phyloP scores from a whole-genome alignment of 2,888 invertebrate species.

The Melinaea marsaeus region DNA sequence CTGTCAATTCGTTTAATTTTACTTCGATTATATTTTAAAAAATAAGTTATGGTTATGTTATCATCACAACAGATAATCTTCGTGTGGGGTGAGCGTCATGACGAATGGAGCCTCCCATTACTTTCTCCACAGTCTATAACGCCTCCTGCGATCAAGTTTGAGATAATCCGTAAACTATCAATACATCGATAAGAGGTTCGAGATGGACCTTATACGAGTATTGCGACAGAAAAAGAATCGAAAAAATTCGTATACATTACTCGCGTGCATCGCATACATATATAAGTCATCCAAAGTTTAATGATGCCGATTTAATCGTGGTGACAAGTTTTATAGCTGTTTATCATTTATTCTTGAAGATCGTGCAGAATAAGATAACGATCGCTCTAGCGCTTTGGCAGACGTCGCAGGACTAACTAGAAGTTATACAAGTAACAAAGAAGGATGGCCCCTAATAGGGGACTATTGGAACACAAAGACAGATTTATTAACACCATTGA shows the following conservation, averaged over 20 bases:
- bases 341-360: slow-evolving; percentile 64
- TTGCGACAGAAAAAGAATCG: slow-evolving; percentile 16
- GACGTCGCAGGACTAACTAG: slow-evolving; percentile 24
- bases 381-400: slow-evolving; percentile 38
- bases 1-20: slow-evolving; percentile 19
- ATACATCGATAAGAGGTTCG: slow-evolving; percentile 39
- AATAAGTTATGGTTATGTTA: slow-evolving; percentile 32
- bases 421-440: slow-evolving; percentile 30
- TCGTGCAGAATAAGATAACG: slow-evolving; percentile 49
- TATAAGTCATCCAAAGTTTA: slow-evolving; percentile 39
- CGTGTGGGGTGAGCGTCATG: slow-evolving; percentile 62
- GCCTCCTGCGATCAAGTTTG: slow-evolving; percentile 56
- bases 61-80: slow-evolving; percentile 47
- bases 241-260: slow-evolving; percentile 15
- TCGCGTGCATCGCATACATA: slow-evolving; percentile 29
- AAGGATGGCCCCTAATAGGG: slow-evolving; percentile 30
- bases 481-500: slow-evolving; percentile 35
- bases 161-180: slow-evolving; percentile 52
- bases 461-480: slow-evolving; percentile 31
- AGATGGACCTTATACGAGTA: slow-evolving; percentile 14
- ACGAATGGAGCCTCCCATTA: slow-evolving; percentile 59
- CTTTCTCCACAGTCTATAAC: slow-evolving; percentile 58
- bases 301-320: slow-evolving; percentile 64
- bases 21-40: slow-evolving; percentile 11
- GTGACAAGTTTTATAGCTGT: slow-evolving; percentile 48